Base-by-base conservation (phyloP, 2,888 invertebrate genomes). In the Operophtera brumata region DNA sequence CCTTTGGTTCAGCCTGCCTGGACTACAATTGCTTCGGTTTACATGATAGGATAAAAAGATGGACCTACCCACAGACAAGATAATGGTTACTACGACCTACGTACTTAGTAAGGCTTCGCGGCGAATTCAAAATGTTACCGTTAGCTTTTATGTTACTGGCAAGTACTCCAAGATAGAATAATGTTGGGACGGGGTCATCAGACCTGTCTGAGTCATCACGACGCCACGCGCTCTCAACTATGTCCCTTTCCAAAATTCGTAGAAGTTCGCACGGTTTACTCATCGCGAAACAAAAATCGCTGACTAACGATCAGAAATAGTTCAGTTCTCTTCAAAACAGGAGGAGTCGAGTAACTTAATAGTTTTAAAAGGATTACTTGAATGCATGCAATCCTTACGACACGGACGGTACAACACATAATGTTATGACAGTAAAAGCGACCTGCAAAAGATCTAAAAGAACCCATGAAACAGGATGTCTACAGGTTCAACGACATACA, bases 401-500 rank as follows among this genome's bases (percentile, higher is more conserved):
- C 26, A 10, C 3, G 36, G 28, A 41, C 13, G 26, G 26, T 28
- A 34, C 13, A 32, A 40, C 43, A 41, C n/a, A 35, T 28, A 53
- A 47, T 37, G 44, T 39, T 51, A 42, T 41, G 20, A 52, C 46
- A 59, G 42, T 30, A 32, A 54, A 59, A 43, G n/a, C 26, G 28
- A 46, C 6, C 39, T 50, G 39, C 43, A 54, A 39, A 46, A 51
- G 40, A 56, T 52, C 37, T 48, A 64, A 66, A 71, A 67, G 53
- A 60, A 59, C 48, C 57, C 67, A 65, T 70, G 57, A 66, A 72
- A 73, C 78, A 82, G 79, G 81, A 86, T 79, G 75, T 73, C 67
- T 66, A 62, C 61, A 67, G 65, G 86, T 83, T 87, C 78, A 86
- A 86, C 67, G 84, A 83, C 82, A 86, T 77, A 66, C 64, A 57